Base-by-base conservation (phyloP, 2,888 invertebrate species). In the Archips crataeganus region DNA sequence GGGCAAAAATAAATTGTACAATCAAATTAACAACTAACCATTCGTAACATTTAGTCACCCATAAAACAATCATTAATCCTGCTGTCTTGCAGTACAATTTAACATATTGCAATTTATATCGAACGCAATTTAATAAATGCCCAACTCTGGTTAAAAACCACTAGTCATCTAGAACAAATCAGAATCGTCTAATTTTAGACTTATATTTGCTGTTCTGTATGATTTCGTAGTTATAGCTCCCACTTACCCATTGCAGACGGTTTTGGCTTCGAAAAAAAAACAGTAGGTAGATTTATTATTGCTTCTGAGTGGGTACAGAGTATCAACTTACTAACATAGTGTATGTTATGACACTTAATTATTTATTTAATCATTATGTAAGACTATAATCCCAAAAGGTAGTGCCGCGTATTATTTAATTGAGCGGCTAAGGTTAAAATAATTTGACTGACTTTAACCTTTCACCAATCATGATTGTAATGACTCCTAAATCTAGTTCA, bases 231-330 rank as follows among this genome's bases (percentile, higher is more conserved):
- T 32, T 11, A 11, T 3, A 64, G 13, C 49, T 64, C 65, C 65
- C 65, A 15, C 49, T 23, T 34, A 68, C 49, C 59, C 23, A 15
- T n/a, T 23, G 32, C 15, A 32, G 68, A 73, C 72, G 68, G 63
- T 68, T 73, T 68, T 68, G 72, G 63, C 72, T 68, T 62, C 47
- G 23, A 45, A 32, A 39, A 39, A 42, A 54, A 11, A 36, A 23
- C 23, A 23, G 23, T 23, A 23, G 23, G 23, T n/a, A n/a, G 47
- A 36, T 2, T 23, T 47, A 51, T 47, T 54, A 67, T 62, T 63
- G 68, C 67, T 68, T 68, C n/a, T 45, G 36, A 45, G 57, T 42
- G 47, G 57, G 49, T 68, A 63, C 23, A 47, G 42, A 42, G 39
- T 39, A 23, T 42, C 36, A 45, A 57, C 63, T 70, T 70, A 57